Conservation (phyloP, 2,797 vertebrate genomes). For the Melopsittacus undulatus region DNA sequence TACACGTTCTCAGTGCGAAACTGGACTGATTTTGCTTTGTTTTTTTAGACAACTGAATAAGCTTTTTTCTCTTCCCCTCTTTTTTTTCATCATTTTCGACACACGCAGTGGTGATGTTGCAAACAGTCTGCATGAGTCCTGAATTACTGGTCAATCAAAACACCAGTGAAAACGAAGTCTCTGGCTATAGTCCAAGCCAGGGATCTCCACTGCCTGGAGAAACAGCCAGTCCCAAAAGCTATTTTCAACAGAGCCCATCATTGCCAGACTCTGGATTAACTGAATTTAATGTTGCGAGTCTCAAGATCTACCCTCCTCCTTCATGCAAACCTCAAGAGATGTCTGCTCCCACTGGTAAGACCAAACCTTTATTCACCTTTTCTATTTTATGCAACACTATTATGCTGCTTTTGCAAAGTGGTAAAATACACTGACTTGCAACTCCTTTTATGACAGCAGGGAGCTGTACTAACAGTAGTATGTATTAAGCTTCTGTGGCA, state of each 20-base stretch:
- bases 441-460: not conserved
- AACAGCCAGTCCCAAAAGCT: constrained; percentile 50
- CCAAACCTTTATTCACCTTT: not conserved
- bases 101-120: not conserved
- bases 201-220: constrained; percentile 50
- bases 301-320: not conserved
- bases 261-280: constrained; percentile 60
- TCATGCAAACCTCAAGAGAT: not conserved
- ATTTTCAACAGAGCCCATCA: constrained; percentile 48
- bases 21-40: not conserved
- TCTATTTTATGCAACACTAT: not conserved
- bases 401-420: rapidly evolving
- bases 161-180: not conserved
- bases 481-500: not conserved
- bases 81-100: not conserved
- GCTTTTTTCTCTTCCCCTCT: not conserved
- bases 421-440: too few species aligned
- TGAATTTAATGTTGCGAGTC: not conserved
- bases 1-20: not conserved
- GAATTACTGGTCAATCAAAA: not conserved
- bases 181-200: constrained; percentile 9
- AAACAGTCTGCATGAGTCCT: not conserved
- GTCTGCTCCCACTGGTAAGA: constrained; percentile 50
- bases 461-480: not conserved
- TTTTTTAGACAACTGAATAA: not conserved